Evolutionary conservation across 92 coral and sea anemone species (phyloP).

Genomic region (Epizoanthus ramosus): DNA sequence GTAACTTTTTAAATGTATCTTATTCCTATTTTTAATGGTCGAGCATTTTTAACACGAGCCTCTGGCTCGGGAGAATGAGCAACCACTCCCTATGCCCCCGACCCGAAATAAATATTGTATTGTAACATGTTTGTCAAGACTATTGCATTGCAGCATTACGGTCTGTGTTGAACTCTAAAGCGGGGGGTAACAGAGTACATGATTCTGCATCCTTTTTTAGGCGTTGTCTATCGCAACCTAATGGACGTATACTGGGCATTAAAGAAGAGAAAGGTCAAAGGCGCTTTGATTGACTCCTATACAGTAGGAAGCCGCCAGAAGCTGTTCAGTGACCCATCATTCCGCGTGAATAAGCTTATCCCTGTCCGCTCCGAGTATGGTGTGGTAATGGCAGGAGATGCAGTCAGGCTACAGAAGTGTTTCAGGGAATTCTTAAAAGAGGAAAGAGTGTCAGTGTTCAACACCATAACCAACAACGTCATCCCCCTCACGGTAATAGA

Average conservation of each 20-base stretch:
- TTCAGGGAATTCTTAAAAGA: conserved; percentile 72
- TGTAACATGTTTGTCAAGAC: no score
- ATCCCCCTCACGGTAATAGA: conserved; percentile 64
- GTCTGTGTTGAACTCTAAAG: no score
- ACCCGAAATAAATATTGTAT: no score
- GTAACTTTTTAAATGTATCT: no score
- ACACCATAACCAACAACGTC: conserved; percentile 68
- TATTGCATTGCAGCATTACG: no score
- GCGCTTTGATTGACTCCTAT: conserved; percentile 79
- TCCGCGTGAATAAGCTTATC: conserved; percentile 69
- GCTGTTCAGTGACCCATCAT: conserved; percentile 64
- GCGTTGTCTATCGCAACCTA: conserved; percentile 64
- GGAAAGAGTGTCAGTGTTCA: conserved; percentile 72
- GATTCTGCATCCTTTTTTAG: conserved; percentile 22
- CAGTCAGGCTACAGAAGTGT: conserved; percentile 76
- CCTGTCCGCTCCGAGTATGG: conserved; percentile 74
- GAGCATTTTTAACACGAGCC: no score
- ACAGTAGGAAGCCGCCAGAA: conserved; percentile 76
- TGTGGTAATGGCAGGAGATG: conserved; percentile 85
- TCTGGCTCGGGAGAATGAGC: no score
- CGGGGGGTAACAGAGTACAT: no score
- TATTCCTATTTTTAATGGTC: no score
- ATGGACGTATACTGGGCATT: conserved; percentile 69
- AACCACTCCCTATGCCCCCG: no score
- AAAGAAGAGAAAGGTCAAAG: conserved; percentile 73